Conservation (phyloP, 2,113 vertebrate genomes). For the Ammodytes dubius region DNA sequence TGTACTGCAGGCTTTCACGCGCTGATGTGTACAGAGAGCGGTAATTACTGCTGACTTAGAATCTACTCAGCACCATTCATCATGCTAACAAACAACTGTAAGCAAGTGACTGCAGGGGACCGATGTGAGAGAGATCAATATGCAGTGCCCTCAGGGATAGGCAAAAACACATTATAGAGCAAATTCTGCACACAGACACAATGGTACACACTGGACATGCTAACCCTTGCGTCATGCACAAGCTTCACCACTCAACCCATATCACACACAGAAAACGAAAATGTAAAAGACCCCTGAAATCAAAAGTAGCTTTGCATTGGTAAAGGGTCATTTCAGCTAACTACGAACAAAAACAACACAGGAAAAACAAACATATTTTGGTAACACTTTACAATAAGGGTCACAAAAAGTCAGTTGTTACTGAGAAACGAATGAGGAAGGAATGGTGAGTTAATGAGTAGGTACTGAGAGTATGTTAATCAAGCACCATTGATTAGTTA, state of each 20-base stretch:
- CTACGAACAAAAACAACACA: neutral
- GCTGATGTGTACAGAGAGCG: slow-evolving; percentile 41
- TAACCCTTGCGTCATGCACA: too few relatives aligned
- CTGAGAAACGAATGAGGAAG: too few relatives aligned
- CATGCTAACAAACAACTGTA: slow-evolving; percentile 31
- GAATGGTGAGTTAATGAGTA: too few relatives aligned
- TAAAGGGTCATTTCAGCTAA: neutral
- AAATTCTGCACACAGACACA: neutral
- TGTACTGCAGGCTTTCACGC: slow-evolving; percentile 29
- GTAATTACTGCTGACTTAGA: slow-evolving; percentile 72
- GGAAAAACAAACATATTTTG: neutral
- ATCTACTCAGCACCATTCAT: slow-evolving; percentile 62
- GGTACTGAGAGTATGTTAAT: too few relatives aligned
- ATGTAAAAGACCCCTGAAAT: neutral
- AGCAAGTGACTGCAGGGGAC: slow-evolving; percentile 19
- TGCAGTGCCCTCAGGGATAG: slow-evolving; percentile 2
- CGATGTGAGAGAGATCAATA: slow-evolving; percentile 34
- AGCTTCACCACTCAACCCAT: neutral
- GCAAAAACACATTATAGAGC: neutral
- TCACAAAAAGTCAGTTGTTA: too few relatives aligned
- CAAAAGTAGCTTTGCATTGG: neutral
- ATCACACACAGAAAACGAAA: neutral
- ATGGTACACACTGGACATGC: neutral
- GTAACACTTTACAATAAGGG: too few relatives aligned
- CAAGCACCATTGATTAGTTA: too few relatives aligned